Percentiles rank a stretch among this genome's conserved stretches.
phyloP scores from a whole-genome alignment of 2,888 invertebrate genomes.

The Platycheirus albimanus region DNA sequence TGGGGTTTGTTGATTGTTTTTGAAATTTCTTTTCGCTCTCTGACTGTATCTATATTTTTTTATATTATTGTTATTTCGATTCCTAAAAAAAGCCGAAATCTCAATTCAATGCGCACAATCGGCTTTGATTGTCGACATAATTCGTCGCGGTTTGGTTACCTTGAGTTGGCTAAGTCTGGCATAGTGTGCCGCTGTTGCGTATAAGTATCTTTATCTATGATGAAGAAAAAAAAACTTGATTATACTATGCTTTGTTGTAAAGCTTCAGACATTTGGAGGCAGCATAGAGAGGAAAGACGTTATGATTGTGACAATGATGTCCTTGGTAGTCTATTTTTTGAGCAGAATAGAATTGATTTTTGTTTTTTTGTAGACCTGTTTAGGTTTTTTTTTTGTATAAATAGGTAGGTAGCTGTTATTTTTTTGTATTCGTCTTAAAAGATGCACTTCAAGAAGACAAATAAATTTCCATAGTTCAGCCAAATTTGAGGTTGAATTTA shows the following conservation, averaged over 20 bases:
- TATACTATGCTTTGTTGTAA: conserved; percentile 23
- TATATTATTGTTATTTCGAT: conserved; percentile 13
- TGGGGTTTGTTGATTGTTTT: not conserved
- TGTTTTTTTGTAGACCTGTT: not conserved
- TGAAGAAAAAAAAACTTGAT: conserved; percentile 21
- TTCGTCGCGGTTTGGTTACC: conserved; percentile 64
- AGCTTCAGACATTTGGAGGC: not conserved
- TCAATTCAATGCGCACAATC: conserved; percentile 32
- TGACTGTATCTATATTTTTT: no score
- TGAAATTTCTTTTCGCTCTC: conserved; percentile 38
- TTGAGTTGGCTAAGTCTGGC: conserved; percentile 55
- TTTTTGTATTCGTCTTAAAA: no score
- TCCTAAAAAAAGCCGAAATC: conserved; percentile 26
- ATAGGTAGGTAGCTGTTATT: no score
- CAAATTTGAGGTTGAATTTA: no score
- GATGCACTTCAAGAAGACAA: no score
- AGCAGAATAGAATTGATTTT: conserved; percentile 10
- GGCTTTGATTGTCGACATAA: conserved; percentile 20
- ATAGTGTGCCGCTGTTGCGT: conserved; percentile 48
- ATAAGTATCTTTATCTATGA: conserved; percentile 54
- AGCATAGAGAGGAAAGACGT: conserved; percentile 12
- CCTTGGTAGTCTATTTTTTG: conserved; percentile 56
- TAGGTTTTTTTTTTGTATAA: not conserved
- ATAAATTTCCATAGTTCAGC: no score
- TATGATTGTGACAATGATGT: conserved; percentile 43